Evolutionary conservation across 2,113 vertebrate species (phyloP), one percentile per base, ranked within the genome.

Genomic region (Epinephelus fuscoguttatus): DNA sequence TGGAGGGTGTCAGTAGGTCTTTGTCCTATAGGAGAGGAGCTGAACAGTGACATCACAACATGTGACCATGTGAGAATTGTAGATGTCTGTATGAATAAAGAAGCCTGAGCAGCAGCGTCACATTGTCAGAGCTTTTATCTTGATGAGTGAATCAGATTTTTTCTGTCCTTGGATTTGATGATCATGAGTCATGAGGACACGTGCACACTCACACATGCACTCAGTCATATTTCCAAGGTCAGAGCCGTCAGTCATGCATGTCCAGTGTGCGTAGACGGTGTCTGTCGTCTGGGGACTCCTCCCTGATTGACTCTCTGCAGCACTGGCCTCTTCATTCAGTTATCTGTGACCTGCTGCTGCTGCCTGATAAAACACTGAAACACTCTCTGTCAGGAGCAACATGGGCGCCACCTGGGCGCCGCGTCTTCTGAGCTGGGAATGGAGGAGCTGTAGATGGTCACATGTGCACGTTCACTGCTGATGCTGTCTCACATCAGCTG

Each of bases 231-330:
- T 75, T 77, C 56, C 64, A 72, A 61, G 78, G 68, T 76, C 47
- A 45, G 61, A 17, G 40, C 40, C 62, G 63, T 74, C 81, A 70
- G 64, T 84, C 83, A 76, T 6, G 30, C 27, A 2, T 72, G 70
- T 71, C 61, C 63, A 47, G 40, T 3, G 71, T 75, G 27, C 66
- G 11, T 14, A 4, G 60, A 56, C n/a, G 59, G 27, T n/a, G 25
- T 73, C 53, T 62, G 5, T 75, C 61, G 3, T 80, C 74, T 71
- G 72, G 62, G 73, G 55, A 53, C 82, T 80, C 81, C 82, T 30
- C 76, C 80, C 70, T 78, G 82, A 90, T 93, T 91, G 86, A 92
- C 92, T 92, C 89, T 84, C 70, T 75, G 68, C 81, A 80, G 81
- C 60, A 91, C 83, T 59, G 21, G 37, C 53, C 73, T 75, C 80